A percentile compares a stretch with the other conserved stretches of the same genome.
phyloP scores from a whole-genome alignment of 2,888 invertebrate species.

The Agrochola circellaris region DNA sequence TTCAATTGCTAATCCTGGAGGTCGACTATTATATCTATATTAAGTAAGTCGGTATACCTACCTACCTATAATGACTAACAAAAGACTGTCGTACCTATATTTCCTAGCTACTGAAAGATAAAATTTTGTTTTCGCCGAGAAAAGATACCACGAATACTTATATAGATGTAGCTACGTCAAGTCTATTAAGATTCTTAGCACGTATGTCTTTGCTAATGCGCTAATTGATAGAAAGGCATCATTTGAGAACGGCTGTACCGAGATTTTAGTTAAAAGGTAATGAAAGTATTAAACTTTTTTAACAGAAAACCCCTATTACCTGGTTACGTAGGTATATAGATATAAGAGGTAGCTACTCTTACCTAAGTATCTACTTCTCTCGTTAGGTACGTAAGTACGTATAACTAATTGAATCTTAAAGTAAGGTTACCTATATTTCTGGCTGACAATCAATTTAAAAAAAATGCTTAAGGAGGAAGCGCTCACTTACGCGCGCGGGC shows the following conservation, averaged over 20 bases:
- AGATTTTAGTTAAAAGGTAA: neutral
- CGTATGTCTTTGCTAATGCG: neutral
- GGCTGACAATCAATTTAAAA: neutral
- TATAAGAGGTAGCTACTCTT: neutral
- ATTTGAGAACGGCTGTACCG: constrained; percentile 3
- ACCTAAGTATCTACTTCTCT: neutral
- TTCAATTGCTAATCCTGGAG: neutral
- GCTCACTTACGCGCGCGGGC: no score
- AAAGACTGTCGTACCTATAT: constrained; percentile 1
- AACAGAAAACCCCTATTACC: neutral
- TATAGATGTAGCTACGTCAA: neutral
- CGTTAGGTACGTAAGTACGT: neutral
- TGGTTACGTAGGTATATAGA: neutral
- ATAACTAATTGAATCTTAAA: neutral
- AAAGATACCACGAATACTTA: neutral
- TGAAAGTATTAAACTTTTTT: neutral
- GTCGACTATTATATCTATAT: neutral
- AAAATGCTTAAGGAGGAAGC: neutral
- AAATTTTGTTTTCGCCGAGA: neutral
- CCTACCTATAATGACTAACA: neutral
- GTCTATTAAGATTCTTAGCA: constrained; percentile 25
- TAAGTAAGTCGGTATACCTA: neutral
- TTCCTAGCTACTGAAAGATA: neutral
- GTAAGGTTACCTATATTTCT: neutral
- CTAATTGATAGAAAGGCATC: constrained; percentile 30